Evolutionary conservation across 2,113 vertebrate species (phyloP), one percentile per base, ranked within the genome.

Genomic region (Plectropomus leopardus): DNA sequence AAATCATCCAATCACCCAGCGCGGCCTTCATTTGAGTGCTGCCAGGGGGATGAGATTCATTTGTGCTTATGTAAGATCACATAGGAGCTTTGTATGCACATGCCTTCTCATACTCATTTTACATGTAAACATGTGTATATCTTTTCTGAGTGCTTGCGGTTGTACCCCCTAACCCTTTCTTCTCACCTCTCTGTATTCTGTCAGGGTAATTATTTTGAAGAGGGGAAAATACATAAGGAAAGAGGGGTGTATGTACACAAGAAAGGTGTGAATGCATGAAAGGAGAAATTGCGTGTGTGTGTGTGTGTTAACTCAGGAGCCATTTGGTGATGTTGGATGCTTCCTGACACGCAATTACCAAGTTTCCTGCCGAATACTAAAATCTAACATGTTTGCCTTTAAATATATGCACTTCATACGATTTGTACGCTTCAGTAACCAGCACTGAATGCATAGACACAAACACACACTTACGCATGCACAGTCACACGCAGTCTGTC

Each of bases 1-100:
- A 92, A 92, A 92, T 83, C 64, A 89, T 89, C 88, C 85, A 90
- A 91, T 92, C 88, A 86, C 60, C 21, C 10, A 30, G 78, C 80
- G 82, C 57, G 4, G 75, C 53, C 76, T 79, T 78, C 34, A 19
- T 76, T 48, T 76, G 64, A 79, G 78, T 32, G 50, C 70, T 64
- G 54, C 63, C 0, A n/a, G 34, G 57, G 50, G 55, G 61, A 88
- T 63, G 78, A 81, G 80, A 86, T 74, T 70, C 65, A 42, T 79
- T 48, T 72, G 48, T 17, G 28, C 23, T 74, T 24, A 48, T 72
- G 55, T 44, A 76, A 76, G 58, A 70, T 42, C 60, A 58, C 42
- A 71, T 16, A 58, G 45, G 10, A 60, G 36, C 55, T 7, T n/a
- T 63, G 21, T 24, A 73, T 65, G 19, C 71, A 44, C 28, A 66